Base-by-base conservation (phyloP, 2,888 invertebrate genomes). In the Dryobota labecula region DNA sequence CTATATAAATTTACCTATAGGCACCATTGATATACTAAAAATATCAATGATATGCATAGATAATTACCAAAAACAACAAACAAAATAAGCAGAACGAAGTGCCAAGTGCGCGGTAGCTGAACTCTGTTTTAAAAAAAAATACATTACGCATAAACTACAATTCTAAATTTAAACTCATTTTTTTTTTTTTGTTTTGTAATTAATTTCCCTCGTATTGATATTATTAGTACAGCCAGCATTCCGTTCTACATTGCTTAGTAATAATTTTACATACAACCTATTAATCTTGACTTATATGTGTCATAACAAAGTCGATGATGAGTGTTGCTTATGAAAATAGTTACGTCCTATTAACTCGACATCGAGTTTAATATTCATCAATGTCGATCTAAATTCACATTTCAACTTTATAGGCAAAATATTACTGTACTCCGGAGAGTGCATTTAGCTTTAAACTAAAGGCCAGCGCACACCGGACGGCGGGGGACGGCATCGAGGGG, bases 211-310 rank as follows among this genome's bases (percentile, higher is more conserved):
- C 65, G 3, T 54, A 36, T 60, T 70, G 13, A n/a, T 45, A 64
- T 65, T 57, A 53, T 63, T 51, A 47, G 66, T 54, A 66, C 27
- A 70, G 64, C 60, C 38, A 38, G 51, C 61, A 65, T 80, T 80
- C 70, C 53, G 20, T 11, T 33, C 41, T 47, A 45, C 8, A 62
- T 57, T 18, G 69, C 62, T 57, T 8, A 30, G 47, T 73, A 73
- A 77, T 78, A 74, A 62, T 74, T 69, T 79, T 51, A 45, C n/a
- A 43, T 63, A 63, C 63, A 70, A 36, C 7, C 43, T 58, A 80
- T 80, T 66, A 79, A 80, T 78, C 73, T 65, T 80, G 53, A 45
- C 73, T 70, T 53, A 73, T 66, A 69, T 51, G 18, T 70, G 74
- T 82, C 74, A 78, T 53, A 78, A 74, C 68, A 77, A 72, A 63